These are phyloP conservation scores for Halcyon chelicuti DNA, from an alignment of 2,797 vertebrate species.

Conservation along the genomic window DNA sequence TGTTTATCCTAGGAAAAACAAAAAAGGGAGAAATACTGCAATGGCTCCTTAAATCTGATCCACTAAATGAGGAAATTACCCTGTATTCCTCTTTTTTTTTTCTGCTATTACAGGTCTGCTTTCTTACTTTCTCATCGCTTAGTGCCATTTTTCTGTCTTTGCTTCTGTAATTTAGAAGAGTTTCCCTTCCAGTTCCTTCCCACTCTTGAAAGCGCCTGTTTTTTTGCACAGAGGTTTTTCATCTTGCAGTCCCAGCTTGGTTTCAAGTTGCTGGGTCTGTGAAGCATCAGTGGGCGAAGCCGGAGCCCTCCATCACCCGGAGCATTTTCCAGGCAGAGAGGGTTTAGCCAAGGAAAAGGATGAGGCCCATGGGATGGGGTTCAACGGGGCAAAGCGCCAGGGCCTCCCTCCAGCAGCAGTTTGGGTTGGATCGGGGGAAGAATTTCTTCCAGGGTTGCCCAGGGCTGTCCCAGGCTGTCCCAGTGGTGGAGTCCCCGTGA, in stretches of 20 bases:
- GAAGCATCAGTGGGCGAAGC: neutral
- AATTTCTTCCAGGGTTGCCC: no score
- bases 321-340: neutral
- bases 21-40: neutral
- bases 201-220: rapidly evolving
- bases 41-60: neutral
- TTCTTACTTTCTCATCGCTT: neutral
- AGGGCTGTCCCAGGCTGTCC: no score
- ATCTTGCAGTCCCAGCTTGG: neutral
- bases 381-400: no score
- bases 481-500: no score
- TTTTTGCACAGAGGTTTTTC: neutral
- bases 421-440: no score
- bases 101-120: neutral
- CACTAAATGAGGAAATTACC: neutral
- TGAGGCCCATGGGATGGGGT: neutral
- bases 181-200: neutral
- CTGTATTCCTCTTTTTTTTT: neutral
- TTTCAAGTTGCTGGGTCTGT: neutral
- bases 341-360: neutral
- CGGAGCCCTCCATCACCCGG: neutral
- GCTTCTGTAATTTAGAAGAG: neutral
- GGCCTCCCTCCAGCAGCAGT: no score
- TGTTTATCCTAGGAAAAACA: neutral
- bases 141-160: neutral